A percentile compares a stretch with the other conserved stretches of the same genome.
Conservation (phyloP, 2,888 invertebrate genomes). For the Apotomis turbidana region DNA sequence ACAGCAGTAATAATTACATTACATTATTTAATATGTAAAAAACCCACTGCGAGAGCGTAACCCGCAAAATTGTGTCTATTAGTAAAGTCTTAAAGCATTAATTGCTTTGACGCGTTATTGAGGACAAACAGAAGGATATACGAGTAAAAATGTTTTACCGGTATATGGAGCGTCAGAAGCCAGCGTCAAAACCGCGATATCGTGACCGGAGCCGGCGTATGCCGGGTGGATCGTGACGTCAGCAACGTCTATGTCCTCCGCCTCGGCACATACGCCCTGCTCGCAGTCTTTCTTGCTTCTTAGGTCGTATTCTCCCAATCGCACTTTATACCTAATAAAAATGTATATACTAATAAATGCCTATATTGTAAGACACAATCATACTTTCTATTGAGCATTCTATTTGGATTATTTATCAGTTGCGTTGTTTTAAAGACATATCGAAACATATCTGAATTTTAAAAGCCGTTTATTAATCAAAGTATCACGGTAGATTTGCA, state of each 20-base stretch:
- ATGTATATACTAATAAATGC: too few relatives aligned
- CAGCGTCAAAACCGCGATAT: constrained; percentile 59
- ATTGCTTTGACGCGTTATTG: neutral
- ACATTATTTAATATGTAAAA: neutral
- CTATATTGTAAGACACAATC: too few relatives aligned
- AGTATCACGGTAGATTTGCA: too few relatives aligned
- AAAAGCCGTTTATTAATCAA: too few relatives aligned
- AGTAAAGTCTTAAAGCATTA: neutral
- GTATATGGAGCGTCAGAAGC: constrained; percentile 55
- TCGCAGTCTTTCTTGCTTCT: constrained; percentile 56
- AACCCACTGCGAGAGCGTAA: too few relatives aligned
- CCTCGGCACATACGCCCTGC: constrained; percentile 50
- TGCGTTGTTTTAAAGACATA: too few relatives aligned
- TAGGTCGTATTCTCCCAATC: constrained; percentile 65
- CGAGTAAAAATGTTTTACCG: constrained; percentile 48
- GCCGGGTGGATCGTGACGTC: constrained; percentile 49
- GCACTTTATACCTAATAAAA: constrained; percentile 52
- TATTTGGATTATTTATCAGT: too few relatives aligned
- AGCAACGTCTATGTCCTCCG: constrained; percentile 37
- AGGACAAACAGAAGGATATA: constrained; percentile 5
- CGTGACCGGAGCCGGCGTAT: constrained; percentile 51
- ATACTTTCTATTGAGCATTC: too few relatives aligned
- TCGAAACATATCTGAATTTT: too few relatives aligned
- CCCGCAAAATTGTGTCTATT: neutral
- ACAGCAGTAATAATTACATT: too few relatives aligned